Percentiles rank a stretch among this genome's conserved stretches.
These are phyloP conservation scores for Micronisus gabar DNA, from an alignment of 2,113 vertebrate genomes.

Conservation along the genomic window DNA sequence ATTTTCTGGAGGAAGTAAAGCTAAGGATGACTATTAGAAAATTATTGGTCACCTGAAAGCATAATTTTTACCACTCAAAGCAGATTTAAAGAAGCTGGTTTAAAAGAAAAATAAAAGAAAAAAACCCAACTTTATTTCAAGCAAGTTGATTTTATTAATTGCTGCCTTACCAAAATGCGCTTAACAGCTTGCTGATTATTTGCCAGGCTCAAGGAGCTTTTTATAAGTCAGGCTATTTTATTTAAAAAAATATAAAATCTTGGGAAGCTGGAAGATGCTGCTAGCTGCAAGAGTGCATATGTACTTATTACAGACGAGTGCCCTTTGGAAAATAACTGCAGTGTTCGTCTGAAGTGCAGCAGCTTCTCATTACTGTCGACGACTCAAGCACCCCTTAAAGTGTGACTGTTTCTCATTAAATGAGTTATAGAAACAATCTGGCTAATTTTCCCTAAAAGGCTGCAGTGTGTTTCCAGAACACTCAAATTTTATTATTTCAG, in stretches of 20 bases:
- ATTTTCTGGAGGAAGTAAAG: neutral
- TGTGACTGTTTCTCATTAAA: neutral
- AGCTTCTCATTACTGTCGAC: neutral
- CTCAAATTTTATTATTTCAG: neutral
- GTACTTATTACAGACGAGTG: neutral
- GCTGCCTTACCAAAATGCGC: neutral
- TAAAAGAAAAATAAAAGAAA: neutral
- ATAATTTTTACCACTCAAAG: neutral
- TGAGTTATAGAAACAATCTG: neutral
- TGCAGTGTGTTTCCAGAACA: neutral
- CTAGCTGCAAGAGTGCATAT: accelerated
- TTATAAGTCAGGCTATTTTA: neutral
- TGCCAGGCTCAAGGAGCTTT: neutral
- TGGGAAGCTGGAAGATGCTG: neutral
- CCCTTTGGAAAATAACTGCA: neutral
- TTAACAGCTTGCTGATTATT: neutral
- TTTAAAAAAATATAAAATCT: neutral
- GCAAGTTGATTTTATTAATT: neutral
- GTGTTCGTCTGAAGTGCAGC: neutral
- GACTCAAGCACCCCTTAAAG: neutral
- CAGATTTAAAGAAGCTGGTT: neutral
- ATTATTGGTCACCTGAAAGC: neutral
- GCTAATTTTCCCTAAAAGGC: neutral
- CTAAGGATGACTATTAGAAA: neutral
- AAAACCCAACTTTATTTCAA: neutral